These are phyloP conservation scores for Homalodisca vitripennis DNA, from an alignment of 1,140 invertebrate genomes.

Conservation along the genomic window DNA sequence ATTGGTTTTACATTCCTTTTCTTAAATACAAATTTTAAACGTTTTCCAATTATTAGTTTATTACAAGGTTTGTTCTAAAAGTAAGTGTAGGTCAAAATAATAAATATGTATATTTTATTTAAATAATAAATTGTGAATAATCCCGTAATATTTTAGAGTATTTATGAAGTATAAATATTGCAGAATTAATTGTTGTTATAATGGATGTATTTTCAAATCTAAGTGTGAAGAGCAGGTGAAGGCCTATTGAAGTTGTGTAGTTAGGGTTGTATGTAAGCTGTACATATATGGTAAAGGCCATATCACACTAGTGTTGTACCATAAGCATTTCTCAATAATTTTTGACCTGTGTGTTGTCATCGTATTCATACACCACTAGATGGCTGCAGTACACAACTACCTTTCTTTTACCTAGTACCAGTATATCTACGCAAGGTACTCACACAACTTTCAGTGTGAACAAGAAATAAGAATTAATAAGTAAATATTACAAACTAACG, in stretches of 20 bases:
- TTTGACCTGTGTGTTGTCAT: neutral
- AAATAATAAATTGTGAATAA: neutral
- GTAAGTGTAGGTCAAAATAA: neutral
- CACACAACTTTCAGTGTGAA: no score
- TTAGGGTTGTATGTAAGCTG: neutral
- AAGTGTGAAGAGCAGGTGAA: neutral
- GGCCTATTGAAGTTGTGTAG: no score
- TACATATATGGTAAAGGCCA: neutral
- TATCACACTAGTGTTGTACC: constrained; percentile 13
- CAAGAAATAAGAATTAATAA: no score
- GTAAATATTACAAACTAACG: no score
- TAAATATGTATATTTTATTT: neutral
- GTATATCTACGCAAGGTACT: no score
- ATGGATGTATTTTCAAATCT: neutral
- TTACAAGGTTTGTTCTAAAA: neutral
- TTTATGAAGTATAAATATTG: constrained; percentile 5
- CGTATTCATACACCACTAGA: no score
- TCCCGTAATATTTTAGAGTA: neutral
- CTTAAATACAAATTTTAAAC: no score
- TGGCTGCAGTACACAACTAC: no score
- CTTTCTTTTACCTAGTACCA: no score
- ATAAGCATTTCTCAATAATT: constrained; percentile 1
- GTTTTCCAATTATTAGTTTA: neutral
- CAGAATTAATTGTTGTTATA: constrained; percentile 5
- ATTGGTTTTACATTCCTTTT: neutral